These are phyloP conservation scores for Epirrita christyi DNA, from an alignment of 2,888 invertebrate genomes.

Conservation along the genomic window DNA sequence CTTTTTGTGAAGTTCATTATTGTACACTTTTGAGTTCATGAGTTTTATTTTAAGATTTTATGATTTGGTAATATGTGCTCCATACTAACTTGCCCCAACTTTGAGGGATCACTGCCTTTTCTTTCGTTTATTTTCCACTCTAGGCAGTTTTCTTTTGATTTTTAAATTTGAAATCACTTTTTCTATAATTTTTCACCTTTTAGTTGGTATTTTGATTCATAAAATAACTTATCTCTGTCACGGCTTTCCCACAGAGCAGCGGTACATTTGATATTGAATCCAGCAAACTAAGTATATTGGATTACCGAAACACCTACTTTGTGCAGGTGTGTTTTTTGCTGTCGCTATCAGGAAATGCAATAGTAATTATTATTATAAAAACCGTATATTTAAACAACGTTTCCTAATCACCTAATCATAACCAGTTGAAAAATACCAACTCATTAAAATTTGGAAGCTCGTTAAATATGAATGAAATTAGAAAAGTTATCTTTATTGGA, in stretches of 20 bases:
- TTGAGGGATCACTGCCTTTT: too few species aligned
- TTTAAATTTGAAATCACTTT: too few species aligned
- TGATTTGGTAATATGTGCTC: not conserved
- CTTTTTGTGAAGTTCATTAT: constrained; percentile 18
- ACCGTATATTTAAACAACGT: constrained; percentile 21
- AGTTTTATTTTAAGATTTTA: not conserved
- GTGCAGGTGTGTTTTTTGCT: constrained; percentile 46
- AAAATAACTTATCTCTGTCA: not conserved
- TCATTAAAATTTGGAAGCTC: constrained; percentile 56
- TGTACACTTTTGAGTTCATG: constrained; percentile 11
- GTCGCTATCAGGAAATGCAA: constrained; percentile 35
- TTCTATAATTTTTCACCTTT: too few species aligned
- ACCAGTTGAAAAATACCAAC: constrained; percentile 47
- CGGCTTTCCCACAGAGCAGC: constrained; percentile 21
- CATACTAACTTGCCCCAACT: too few species aligned
- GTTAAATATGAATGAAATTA: constrained; percentile 62
- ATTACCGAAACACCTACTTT: constrained; percentile 39
- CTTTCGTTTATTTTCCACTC: too few species aligned
- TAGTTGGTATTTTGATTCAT: not conserved
- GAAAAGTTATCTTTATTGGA: constrained; percentile 67
- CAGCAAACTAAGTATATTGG: constrained; percentile 17
- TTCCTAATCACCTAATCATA: constrained; percentile 47
- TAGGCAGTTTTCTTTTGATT: too few species aligned
- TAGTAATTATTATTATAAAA: not conserved
- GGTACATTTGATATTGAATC: constrained; percentile 30